Percentiles rank a stretch among this genome's conserved stretches.
phyloP scores from a whole-genome alignment of 92 coral and sea anemone genomes.

The Phenganax marumi region DNA sequence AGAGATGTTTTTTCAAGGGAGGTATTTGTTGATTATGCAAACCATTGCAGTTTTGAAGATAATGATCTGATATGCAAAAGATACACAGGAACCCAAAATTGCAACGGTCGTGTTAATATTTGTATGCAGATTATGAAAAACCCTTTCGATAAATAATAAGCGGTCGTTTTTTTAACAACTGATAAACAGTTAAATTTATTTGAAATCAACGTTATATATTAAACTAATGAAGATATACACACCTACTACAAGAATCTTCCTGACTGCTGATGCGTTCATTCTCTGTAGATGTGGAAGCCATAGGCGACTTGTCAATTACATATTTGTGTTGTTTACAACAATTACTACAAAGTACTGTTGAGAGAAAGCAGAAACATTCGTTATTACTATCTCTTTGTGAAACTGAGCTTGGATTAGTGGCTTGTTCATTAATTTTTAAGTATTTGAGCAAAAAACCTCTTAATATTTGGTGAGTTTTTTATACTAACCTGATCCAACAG shows the following conservation, averaged over 20 bases:
- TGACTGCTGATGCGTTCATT: slow-evolving; percentile 5
- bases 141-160: neutral
- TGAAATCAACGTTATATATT: neutral
- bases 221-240: neutral
- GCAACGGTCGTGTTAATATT: neutral
- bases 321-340: slow-evolving; percentile 9
- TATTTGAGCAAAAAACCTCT: neutral
- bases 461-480: neutral
- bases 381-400: neutral
- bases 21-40: neutral
- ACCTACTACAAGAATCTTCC: slow-evolving; percentile 4
- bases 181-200: neutral
- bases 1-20: neutral
- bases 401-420: neutral
- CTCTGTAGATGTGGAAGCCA: slow-evolving; percentile 6
- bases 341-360: slow-evolving; percentile 6
- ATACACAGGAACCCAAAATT: neutral
- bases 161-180: neutral
- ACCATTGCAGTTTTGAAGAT: slow-evolving; percentile 12
- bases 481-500: slow-evolving; percentile 62
- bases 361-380: neutral
- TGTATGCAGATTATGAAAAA: neutral
- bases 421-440: neutral
- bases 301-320: slow-evolving; percentile 12
- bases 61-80: neutral